A percentile compares a stretch with the other conserved stretches of the same genome.
These are phyloP conservation scores for Gavialis gangeticus DNA, from an alignment of 2,113 vertebrate species.

Conservation along the genomic window DNA sequence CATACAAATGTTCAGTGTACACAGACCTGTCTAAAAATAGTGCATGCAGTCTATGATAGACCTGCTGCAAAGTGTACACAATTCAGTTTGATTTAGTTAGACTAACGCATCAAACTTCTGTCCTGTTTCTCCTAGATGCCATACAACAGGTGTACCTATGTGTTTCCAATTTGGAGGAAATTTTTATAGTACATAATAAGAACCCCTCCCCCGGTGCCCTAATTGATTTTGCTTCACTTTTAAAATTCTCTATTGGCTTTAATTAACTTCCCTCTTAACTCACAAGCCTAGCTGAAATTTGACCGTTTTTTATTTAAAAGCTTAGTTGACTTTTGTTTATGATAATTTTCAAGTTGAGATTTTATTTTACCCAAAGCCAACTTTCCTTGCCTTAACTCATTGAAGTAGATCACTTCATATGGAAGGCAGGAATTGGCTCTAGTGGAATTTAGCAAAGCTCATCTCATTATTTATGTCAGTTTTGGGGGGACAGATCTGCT, in stretches of 20 bases:
- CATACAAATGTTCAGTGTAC: too few relatives aligned
- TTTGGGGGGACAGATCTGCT: not conserved
- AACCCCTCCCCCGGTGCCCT: conserved; percentile 19
- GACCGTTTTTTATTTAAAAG: conserved; percentile 44
- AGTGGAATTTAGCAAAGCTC: not conserved
- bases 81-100: too few relatives aligned
- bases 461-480: conserved; percentile 53
- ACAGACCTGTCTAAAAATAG: too few relatives aligned
- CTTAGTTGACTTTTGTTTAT: not conserved
- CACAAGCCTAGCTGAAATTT: conserved; percentile 58
- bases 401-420: conserved; percentile 42
- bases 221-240: conserved; percentile 18
- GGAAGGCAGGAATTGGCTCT: conserved; percentile 13
- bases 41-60: too few relatives aligned
- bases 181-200: conserved; percentile 38
- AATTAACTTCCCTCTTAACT: conserved; percentile 56
- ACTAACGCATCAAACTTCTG: too few relatives aligned
- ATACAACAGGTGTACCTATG: not conserved
- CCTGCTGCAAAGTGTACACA: too few relatives aligned
- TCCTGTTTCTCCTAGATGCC: not conserved
- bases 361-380: conserved; percentile 54
- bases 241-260: conserved; percentile 31
- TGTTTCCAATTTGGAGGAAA: not conserved
- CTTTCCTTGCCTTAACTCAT: conserved; percentile 29
- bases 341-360: not conserved